phyloP scores from a whole-genome alignment of 2,888 invertebrate species.

The Thecocarcelia acutangulata region DNA sequence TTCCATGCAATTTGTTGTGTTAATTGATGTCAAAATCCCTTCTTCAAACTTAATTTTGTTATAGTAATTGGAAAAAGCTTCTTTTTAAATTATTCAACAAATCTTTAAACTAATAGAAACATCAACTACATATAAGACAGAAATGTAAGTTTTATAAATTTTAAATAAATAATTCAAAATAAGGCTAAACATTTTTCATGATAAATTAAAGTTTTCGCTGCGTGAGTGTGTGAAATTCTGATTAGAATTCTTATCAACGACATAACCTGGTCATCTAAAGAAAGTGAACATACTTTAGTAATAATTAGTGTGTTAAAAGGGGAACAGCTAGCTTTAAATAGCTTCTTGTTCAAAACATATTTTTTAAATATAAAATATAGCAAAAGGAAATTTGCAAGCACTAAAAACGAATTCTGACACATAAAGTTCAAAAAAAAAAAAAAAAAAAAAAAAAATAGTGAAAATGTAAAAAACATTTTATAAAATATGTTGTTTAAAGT shows the following conservation, averaged over 20 bases:
- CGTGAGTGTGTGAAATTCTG: slow-evolving; percentile 29
- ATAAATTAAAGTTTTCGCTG: background rate
- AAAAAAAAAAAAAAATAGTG: too few relatives aligned
- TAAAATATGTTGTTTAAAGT: slow-evolving; percentile 34
- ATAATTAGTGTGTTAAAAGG: slow-evolving; percentile 31
- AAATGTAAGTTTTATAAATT: slow-evolving; percentile 9
- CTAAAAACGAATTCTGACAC: background rate
- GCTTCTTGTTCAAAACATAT: slow-evolving; percentile 14
- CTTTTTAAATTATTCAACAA: slow-evolving; percentile 59
- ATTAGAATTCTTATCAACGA: slow-evolving; percentile 60
- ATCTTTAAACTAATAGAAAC: slow-evolving; percentile 45
- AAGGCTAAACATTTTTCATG: background rate
- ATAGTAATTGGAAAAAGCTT: slow-evolving; percentile 26
- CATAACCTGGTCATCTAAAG: slow-evolving; percentile 58
- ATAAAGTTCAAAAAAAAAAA: too few relatives aligned
- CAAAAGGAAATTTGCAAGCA: background rate
- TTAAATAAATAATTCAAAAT: slow-evolving; percentile 42
- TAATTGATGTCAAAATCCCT: slow-evolving; percentile 28
- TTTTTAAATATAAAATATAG: slow-evolving; percentile 27
- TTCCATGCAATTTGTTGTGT: slow-evolving; percentile 11
- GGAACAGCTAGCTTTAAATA: slow-evolving; percentile 47
- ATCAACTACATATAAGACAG: background rate
- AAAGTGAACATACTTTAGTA: slow-evolving; percentile 49
- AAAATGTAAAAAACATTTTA: background rate
- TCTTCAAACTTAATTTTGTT: slow-evolving; percentile 10